Percentiles rank a stretch among this genome's conserved stretches.
phyloP scores from a whole-genome alignment of 2,797 vertebrate genomes.

The Enteromius fasciolatus region DNA sequence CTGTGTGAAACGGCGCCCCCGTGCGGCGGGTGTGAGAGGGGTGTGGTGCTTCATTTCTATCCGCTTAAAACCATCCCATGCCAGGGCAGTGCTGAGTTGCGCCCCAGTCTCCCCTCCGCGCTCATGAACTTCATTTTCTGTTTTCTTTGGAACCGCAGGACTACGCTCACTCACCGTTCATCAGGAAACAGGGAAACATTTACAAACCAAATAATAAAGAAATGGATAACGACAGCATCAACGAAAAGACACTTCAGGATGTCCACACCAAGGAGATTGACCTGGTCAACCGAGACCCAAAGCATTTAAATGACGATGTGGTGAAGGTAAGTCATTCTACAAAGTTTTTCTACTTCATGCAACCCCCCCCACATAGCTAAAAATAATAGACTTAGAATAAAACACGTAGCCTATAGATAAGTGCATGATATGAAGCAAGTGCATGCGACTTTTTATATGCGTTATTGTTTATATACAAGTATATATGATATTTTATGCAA shows the following conservation, averaged over 20 bases:
- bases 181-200: constrained; percentile 97
- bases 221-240: constrained; percentile 92
- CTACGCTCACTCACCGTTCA: constrained; percentile 88
- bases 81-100: constrained; percentile 69
- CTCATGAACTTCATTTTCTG: constrained; percentile 56
- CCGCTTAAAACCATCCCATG: constrained; percentile 82
- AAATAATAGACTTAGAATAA: neutral
- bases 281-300: constrained; percentile 95
- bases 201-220: constrained; percentile 98
- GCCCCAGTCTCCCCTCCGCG: constrained; percentile 57
- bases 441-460: neutral
- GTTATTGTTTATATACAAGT: neutral
- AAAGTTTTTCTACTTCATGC: neutral
- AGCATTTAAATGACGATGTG: constrained; percentile 92
- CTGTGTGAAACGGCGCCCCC: constrained; percentile 75
- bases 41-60: constrained; percentile 80
- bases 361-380: neutral
- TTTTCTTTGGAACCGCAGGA: constrained; percentile 76
- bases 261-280: constrained; percentile 97
- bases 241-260: constrained; percentile 88
- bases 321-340: constrained; percentile 86
- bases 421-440: neutral
- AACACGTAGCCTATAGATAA: neutral
- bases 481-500: neutral
- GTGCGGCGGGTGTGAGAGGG: constrained; percentile 79